Evolutionary conservation across 2,113 vertebrate species (phyloP).

Genomic region (Prietella phreatophila): DNA sequence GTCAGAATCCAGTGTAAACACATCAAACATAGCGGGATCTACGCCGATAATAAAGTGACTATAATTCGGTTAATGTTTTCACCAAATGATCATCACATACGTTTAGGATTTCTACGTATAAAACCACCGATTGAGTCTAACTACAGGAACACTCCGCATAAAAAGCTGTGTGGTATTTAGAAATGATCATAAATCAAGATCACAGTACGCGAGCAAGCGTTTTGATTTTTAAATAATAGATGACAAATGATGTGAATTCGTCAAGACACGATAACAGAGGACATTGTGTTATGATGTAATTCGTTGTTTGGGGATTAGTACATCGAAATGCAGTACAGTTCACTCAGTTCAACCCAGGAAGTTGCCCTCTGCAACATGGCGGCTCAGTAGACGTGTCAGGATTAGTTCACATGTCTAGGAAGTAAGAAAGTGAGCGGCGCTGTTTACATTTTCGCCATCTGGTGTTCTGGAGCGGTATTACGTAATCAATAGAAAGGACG

Average conservation of each 20-base stretch:
- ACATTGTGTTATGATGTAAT: background rate
- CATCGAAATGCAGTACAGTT: background rate
- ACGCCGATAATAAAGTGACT: background rate
- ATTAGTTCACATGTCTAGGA: background rate
- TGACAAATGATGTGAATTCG: background rate
- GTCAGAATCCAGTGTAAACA: background rate
- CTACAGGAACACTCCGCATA: background rate
- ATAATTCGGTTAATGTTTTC: background rate
- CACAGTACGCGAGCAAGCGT: background rate
- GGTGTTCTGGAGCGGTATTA: background rate
- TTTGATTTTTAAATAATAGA: background rate
- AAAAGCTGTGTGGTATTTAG: background rate
- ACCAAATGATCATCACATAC: no score
- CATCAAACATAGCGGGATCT: background rate
- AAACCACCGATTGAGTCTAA: background rate
- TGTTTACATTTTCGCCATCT: background rate
- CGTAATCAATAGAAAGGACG: background rate
- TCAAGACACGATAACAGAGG: background rate
- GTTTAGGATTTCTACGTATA: background rate
- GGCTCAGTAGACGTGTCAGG: background rate
- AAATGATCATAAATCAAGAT: background rate
- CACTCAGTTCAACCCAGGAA: background rate
- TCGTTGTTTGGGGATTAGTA: background rate
- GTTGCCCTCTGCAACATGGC: conserved; percentile 4
- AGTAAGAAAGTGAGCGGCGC: no score